Conservation (phyloP, 2,113 vertebrate species). For the Sapajus apella region DNA sequence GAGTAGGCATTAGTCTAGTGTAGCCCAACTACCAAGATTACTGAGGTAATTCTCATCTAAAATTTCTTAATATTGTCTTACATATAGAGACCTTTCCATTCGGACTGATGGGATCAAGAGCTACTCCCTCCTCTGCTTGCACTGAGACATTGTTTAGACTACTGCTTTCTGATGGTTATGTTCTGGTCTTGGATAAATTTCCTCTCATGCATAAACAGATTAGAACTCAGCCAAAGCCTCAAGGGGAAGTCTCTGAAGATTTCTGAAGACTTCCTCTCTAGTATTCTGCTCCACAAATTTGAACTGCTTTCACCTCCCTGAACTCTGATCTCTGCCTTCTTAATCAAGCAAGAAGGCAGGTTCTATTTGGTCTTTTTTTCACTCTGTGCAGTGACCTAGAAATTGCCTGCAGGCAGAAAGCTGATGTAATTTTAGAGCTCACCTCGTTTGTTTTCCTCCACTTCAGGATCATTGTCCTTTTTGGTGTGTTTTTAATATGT, state of each 20-base stretch:
- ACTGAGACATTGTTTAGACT: neutral
- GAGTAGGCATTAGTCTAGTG: neutral
- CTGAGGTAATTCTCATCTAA: neutral
- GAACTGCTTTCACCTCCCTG: neutral
- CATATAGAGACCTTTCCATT: neutral
- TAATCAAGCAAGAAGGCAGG: neutral
- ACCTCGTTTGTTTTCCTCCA: neutral
- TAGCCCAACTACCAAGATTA: neutral
- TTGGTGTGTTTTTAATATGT: neutral
- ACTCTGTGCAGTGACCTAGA: conserved; percentile 44
- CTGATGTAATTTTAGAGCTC: neutral
- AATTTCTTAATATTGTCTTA: neutral
- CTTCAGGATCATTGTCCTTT: neutral
- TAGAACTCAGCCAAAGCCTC: neutral
- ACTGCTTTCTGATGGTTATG: neutral
- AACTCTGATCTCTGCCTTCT: conserved; percentile 2
- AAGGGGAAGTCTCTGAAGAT: neutral
- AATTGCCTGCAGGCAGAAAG: neutral
- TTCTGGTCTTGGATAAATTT: neutral
- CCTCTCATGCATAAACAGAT: neutral
- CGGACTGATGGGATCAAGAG: neutral
- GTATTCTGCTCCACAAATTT: neutral
- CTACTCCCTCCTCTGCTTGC: neutral
- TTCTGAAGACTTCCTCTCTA: neutral
- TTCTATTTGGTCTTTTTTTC: neutral